Evolutionary conservation across 2,888 invertebrate species (phyloP), one percentile per base, ranked within the genome.

Genomic region (Hartigia nigra): DNA sequence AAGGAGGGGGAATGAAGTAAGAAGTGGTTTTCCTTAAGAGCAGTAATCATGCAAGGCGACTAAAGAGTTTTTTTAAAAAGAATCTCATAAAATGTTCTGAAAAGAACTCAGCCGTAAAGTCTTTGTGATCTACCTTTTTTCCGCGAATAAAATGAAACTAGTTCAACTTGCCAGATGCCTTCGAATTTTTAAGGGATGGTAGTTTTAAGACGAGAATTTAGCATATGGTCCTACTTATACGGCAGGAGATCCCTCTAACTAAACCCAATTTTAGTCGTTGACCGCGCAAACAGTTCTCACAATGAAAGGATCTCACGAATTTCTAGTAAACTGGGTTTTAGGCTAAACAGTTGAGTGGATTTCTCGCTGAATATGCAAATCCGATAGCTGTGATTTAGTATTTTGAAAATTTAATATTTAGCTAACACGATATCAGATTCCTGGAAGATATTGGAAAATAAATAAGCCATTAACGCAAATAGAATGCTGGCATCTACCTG

Each of bases 11-110:
- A 55, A 55, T 55, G 23, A 55, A 55, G 14, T 23, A 55, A 55
- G 55, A 55, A 55, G 55, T 55, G 23, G 9, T 23, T 23, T 55
- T 23, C 9, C 23, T 23, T 55, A 0, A 9, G 23, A 55, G 35
- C 35, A 9, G 55, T 23, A 14, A 55, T 55, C 23, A 55, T 55
- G 55, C 23, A 55, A 55, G 55, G 23, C 23, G 23, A 23, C 23
- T 9, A 23, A 23, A 9, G 23, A 55, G 14, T 23, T 55, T 55
- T 55, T 55, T 55, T 55, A 55, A 32, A 74, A 69, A 32, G 32
- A 74, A 35, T 77, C 84, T 87, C 87, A 83, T 88, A 87, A 89
- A 89, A 89, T 85, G 79, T 87, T 82, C 77, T 77, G 77, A 80
- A 82, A 86, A 85, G 81, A 84, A 84, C 81, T 77, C 77, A 81